Conservation (phyloP, 2,113 vertebrate genomes). For the Chaetorhynchus papuensis region DNA sequence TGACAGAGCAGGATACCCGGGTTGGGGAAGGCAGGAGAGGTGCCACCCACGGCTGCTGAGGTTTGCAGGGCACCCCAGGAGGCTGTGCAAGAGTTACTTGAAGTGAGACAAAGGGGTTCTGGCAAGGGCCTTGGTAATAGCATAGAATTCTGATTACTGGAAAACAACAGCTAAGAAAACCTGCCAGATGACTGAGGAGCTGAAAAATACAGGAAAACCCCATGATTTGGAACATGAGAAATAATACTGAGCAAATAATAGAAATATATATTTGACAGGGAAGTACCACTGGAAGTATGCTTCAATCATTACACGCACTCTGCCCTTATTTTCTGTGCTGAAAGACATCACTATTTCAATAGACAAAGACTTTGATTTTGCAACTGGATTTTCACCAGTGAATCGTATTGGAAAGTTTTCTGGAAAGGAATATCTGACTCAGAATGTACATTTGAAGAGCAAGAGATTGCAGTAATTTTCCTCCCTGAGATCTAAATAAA, state of each 20-base stretch:
- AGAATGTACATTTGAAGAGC: neutral
- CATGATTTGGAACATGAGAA: neutral
- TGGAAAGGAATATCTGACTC: neutral
- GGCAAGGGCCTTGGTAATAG: neutral
- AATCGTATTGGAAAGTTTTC: neutral
- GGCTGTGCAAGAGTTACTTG: neutral
- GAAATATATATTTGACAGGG: neutral
- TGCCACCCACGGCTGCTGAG: neutral
- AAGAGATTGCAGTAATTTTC: neutral
- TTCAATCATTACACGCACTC: neutral
- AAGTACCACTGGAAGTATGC: neutral
- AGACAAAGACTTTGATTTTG: neutral
- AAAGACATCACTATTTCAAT: neutral
- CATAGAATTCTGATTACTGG: neutral
- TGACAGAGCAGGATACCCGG: neutral
- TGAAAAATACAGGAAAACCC: neutral
- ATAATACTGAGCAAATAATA: neutral
- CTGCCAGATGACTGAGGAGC: neutral
- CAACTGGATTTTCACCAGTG: neutral
- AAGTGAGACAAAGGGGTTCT: neutral
- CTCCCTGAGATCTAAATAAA: neutral
- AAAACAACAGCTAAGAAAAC: neutral
- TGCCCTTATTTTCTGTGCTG: neutral
- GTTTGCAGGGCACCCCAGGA: neutral
- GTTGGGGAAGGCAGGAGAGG: neutral